Evolutionary conservation across 2,888 invertebrate genomes (phyloP).

Genomic region (Lypha dubia): DNA sequence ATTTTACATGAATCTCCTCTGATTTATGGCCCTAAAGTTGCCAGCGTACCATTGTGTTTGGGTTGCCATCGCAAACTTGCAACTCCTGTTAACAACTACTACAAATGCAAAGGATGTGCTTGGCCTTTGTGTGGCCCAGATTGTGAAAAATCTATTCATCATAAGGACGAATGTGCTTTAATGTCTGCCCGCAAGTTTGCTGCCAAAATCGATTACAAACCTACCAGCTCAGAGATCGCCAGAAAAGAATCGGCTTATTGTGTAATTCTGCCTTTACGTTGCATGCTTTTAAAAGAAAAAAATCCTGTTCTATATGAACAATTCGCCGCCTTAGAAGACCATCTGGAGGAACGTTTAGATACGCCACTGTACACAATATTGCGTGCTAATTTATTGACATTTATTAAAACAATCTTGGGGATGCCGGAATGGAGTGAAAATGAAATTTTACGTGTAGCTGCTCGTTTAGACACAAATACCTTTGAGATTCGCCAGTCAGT

Average conservation of each 20-base stretch:
- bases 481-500: slow-evolving; percentile 86
- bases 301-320: slow-evolving; percentile 83
- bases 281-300: slow-evolving; percentile 85
- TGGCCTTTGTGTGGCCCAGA: slow-evolving; percentile 88
- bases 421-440: slow-evolving; percentile 85
- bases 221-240: slow-evolving; percentile 54
- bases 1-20: slow-evolving; percentile 88
- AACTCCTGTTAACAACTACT: slow-evolving; percentile 83
- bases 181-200: slow-evolving; percentile 86
- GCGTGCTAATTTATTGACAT: slow-evolving; percentile 86
- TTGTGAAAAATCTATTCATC: slow-evolving; percentile 85
- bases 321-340: slow-evolving; percentile 82
- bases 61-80: slow-evolving; percentile 85
- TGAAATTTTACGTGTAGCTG: slow-evolving; percentile 86
- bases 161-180: slow-evolving; percentile 86
- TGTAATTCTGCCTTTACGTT: slow-evolving; percentile 87
- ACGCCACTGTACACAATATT: slow-evolving; percentile 86
- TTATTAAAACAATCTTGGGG: slow-evolving; percentile 85
- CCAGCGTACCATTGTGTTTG: slow-evolving; percentile 86
- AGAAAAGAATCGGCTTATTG: slow-evolving; percentile 87
- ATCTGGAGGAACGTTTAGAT: slow-evolving; percentile 86
- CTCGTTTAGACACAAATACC: slow-evolving; percentile 89
- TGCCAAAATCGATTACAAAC: slow-evolving; percentile 84
- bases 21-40: slow-evolving; percentile 87
- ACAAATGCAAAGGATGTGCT: slow-evolving; percentile 86